Conservation (phyloP, 2,797 vertebrate genomes). For the Fistularia commersonii region DNA sequence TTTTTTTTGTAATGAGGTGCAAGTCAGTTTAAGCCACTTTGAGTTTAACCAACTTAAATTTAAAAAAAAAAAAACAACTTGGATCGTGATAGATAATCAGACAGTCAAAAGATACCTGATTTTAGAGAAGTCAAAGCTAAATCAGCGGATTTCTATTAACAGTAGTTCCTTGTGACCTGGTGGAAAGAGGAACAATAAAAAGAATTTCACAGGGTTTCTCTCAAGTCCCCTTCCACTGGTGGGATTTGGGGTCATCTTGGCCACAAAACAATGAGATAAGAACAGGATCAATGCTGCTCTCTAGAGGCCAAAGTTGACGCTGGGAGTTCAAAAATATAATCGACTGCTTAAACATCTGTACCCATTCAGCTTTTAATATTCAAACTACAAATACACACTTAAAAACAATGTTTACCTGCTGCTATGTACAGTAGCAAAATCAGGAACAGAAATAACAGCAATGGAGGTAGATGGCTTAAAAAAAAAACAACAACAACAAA, state of each 20-base stretch:
- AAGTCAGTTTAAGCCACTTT: too few species aligned
- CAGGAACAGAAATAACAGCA: neutral
- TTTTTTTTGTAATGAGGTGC: too few species aligned
- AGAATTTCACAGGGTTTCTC: slow-evolving; percentile 57
- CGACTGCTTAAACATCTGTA: slow-evolving; percentile 1
- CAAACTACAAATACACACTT: slow-evolving; percentile 17
- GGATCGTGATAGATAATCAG: too few species aligned
- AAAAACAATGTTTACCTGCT: slow-evolving; percentile 6
- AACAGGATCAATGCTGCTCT: slow-evolving; percentile 49
- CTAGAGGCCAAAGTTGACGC: slow-evolving; percentile 42
- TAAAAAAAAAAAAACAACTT: too few species aligned
- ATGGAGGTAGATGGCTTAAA: neutral
- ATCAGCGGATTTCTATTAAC: slow-evolving; percentile 5
- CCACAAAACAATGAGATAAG: neutral
- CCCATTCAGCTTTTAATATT: slow-evolving; percentile 29
- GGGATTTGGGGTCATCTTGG: slow-evolving; percentile 6
- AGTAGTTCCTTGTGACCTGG: slow-evolving; percentile 6
- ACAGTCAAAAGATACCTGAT: too few species aligned
- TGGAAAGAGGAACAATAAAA: slow-evolving; percentile 60
- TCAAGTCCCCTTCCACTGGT: slow-evolving; percentile 11
- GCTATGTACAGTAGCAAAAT: slow-evolving; percentile 19
- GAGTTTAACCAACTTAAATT: too few species aligned
- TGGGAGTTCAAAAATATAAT: neutral
- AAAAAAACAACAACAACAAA: too few species aligned
- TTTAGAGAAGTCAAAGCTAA: slow-evolving; percentile 4